Percentiles rank a stretch among this genome's conserved stretches.
These are phyloP conservation scores for Liolophura sinensis DNA, from an alignment of 1,140 invertebrate species.

Conservation along the genomic window DNA sequence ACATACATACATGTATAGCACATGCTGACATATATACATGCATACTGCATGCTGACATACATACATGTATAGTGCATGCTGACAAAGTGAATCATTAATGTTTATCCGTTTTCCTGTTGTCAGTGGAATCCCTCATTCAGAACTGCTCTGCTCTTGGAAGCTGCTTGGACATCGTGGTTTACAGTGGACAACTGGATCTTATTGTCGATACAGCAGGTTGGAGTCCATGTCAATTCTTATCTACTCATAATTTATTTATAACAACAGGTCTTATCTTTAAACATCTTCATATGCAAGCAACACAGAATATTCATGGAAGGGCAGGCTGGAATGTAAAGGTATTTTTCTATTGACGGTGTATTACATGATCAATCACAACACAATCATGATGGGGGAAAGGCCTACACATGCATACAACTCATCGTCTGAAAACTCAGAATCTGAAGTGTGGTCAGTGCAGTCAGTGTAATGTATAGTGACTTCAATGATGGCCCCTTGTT, in stretches of 20 bases:
- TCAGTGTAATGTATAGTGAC: no score
- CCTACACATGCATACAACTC: no score
- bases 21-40: no score
- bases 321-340: background rate
- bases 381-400: no score
- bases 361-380: background rate
- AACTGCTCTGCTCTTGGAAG: slow-evolving; percentile 61
- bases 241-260: slow-evolving; percentile 5
- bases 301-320: background rate
- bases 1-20: no score
- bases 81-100: background rate
- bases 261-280: slow-evolving; percentile 10
- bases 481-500: no score
- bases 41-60: no score
- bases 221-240: slow-evolving; percentile 11
- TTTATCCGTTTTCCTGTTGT: slow-evolving; percentile 11
- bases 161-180: slow-evolving; percentile 68
- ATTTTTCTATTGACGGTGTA: background rate
- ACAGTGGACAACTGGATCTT: slow-evolving; percentile 72
- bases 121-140: slow-evolving; percentile 63
- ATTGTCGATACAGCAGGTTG: slow-evolving; percentile 73
- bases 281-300: background rate
- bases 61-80: no score
- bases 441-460: no score
- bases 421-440: no score